Percentiles rank a stretch among this genome's conserved stretches.
phyloP scores from a whole-genome alignment of 2,888 invertebrate species.

The Polydrusus pterygomalis region DNA sequence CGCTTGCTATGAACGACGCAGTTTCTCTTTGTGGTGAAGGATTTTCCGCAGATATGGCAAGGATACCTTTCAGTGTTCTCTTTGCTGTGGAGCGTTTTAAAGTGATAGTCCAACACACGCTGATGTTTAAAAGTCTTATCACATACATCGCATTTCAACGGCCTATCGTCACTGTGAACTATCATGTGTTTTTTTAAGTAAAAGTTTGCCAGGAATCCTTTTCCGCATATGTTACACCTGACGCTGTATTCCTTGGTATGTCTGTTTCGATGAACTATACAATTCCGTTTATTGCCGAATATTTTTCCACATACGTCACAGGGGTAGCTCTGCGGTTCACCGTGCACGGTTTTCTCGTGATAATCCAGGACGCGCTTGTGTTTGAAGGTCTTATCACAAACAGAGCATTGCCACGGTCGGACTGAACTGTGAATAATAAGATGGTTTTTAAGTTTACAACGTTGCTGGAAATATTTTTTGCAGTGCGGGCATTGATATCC shows the following conservation, averaged over 20 bases:
- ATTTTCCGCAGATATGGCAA: constrained; percentile 76
- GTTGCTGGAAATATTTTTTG: constrained; percentile 38
- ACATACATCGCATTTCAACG: constrained; percentile 41
- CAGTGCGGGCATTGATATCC: constrained; percentile 53
- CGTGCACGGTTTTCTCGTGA: constrained; percentile 62
- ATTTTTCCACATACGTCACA: constrained; percentile 77
- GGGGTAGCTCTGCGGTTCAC: constrained; percentile 66
- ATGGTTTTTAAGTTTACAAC: constrained; percentile 48
- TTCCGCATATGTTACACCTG: constrained; percentile 67
- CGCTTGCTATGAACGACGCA: constrained; percentile 70
- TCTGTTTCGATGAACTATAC: constrained; percentile 73
- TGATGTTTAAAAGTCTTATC: constrained; percentile 48
- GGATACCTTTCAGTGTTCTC: constrained; percentile 75
- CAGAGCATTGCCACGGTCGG: constrained; percentile 67
- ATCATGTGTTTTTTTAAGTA: constrained; percentile 57
- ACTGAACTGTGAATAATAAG: constrained; percentile 41
- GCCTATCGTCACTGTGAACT: constrained; percentile 53
- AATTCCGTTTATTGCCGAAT: constrained; percentile 66
- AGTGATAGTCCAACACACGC: constrained; percentile 66
- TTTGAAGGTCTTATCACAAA: constrained; percentile 54
- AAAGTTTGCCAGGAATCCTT: constrained; percentile 63
- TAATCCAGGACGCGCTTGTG: constrained; percentile 50
- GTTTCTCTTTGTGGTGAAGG: constrained; percentile 67
- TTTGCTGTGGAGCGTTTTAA: constrained; percentile 72
- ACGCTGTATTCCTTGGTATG: constrained; percentile 74